Base-by-base conservation (phyloP, 2,113 vertebrate genomes). In the Serinus canaria region DNA sequence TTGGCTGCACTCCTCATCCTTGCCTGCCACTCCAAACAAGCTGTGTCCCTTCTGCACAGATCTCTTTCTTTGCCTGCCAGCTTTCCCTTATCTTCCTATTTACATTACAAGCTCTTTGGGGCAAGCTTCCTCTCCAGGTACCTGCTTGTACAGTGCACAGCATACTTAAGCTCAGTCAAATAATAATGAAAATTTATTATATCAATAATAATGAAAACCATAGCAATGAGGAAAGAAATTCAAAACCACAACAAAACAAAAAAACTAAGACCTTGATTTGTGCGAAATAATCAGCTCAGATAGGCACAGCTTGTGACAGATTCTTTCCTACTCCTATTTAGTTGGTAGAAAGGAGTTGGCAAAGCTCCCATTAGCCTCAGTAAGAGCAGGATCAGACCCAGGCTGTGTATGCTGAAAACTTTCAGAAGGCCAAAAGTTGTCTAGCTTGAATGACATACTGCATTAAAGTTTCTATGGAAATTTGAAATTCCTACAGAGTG, bases 241-340 rank as follows among this genome's bases (percentile, higher is more conserved):
- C 10, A 13, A n/a, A n/a, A 20, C 6, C 22, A 20, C 15, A 35
- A 59, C 14, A 59, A 62, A 62, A 39, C 24, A 37, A 37, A 25
- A 33, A 68, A 27, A 12, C 27, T 41, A 58, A 89, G 43, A 77
- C 20, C 9, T 83, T 50, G 27, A 83, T 63, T 88, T 74, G 28
- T 75, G 68, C 60, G 93, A 94, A 87, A 76, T 69, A 94, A 83
- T 66, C 35, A 28, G 41, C 52, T 81, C 41, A 14, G 52, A 91
- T 30, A 75, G 41, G 49, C 64, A 83, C 4, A 6, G 52, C 41
- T 94, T 86, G 72, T 89, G 78, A 93, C 60, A 76, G 85, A 91
- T 58, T 91, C 94, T 96, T 97, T 96, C 87, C 94, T 92, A 55
- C 55, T 89, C 35, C 25, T 43, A 22, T 63, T 79, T 92, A 89